phyloP scores from a whole-genome alignment of 2,797 vertebrate genomes.

The Hybognathus amarus region DNA sequence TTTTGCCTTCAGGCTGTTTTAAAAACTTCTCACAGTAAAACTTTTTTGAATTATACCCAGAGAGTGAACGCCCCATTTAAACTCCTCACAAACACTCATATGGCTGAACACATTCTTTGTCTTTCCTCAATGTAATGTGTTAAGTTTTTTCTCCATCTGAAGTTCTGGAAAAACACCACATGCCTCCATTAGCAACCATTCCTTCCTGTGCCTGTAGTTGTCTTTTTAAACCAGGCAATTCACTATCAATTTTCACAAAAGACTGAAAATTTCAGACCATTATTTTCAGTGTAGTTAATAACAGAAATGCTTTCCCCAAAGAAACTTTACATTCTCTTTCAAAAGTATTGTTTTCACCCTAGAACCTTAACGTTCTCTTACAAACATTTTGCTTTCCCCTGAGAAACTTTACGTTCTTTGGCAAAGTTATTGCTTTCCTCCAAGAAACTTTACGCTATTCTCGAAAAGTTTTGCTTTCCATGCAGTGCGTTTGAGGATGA shows the following conservation, averaged over 20 bases:
- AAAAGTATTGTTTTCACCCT: too few species aligned
- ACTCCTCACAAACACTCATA: constrained; percentile 16
- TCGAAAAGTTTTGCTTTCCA: too few species aligned
- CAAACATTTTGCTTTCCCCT: too few species aligned
- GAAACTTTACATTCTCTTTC: too few species aligned
- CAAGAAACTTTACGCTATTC: background rate
- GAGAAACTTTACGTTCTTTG: too few species aligned
- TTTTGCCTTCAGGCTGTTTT: constrained; percentile 31
- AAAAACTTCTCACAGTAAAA: constrained; percentile 22
- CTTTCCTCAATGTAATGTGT: constrained; percentile 21
- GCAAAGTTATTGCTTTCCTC: too few species aligned
- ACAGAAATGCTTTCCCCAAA: background rate
- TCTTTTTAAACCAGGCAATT: background rate
- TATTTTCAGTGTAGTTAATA: background rate
- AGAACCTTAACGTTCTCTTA: too few species aligned
- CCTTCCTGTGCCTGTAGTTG: constrained; percentile 37
- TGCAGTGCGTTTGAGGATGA: too few species aligned
- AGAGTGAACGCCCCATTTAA: constrained; percentile 32
- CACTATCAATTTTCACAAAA: background rate
- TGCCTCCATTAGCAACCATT: constrained; percentile 11
- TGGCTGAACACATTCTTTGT: constrained; percentile 34
- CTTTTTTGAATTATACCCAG: constrained; percentile 20
- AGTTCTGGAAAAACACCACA: constrained; percentile 29
- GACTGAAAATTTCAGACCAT: background rate
- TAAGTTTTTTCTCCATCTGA: constrained; percentile 11